phyloP scores from a whole-genome alignment of 2,888 invertebrate species.

The Cerceris ruficornis region DNA sequence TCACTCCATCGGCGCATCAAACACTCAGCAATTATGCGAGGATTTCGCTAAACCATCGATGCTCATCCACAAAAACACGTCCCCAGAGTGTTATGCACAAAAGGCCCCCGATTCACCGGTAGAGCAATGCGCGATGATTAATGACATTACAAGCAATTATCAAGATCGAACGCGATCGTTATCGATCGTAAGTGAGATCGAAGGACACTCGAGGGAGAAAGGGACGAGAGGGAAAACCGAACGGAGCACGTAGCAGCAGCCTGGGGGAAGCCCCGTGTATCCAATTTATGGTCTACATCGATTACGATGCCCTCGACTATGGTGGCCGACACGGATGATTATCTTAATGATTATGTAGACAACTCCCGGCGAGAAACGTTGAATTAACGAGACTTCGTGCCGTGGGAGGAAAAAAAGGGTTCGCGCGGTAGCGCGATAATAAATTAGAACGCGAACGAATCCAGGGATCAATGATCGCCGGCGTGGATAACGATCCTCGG shows the following conservation, averaged over 20 bases:
- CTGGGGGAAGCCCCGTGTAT: slow-evolving; percentile 38
- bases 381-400: slow-evolving; percentile 51
- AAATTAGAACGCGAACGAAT: slow-evolving; percentile 14
- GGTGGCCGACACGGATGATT: slow-evolving; percentile 61
- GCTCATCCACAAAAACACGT: neutral
- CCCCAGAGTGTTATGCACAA: neutral
- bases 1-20: neutral
- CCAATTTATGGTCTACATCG: slow-evolving; percentile 64
- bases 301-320: slow-evolving; percentile 52
- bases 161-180: slow-evolving; percentile 56
- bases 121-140: slow-evolving; percentile 35
- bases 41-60: neutral
- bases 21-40: neutral
- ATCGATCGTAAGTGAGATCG: slow-evolving; percentile 52
- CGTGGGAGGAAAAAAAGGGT: slow-evolving; percentile 1
- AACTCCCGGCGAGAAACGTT: slow-evolving; percentile 35
- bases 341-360: slow-evolving; percentile 67
- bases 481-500: neutral
- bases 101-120: neutral
- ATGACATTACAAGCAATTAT: slow-evolving; percentile 41
- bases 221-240: slow-evolving; percentile 11
- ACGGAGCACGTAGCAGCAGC: slow-evolving; percentile 13
- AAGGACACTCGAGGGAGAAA: slow-evolving; percentile 25
- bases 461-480: neutral
- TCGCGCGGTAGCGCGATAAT: slow-evolving; percentile 8